Evolutionary conservation across 2,888 invertebrate species (phyloP).

Genomic region (Allolobophora icterica): DNA sequence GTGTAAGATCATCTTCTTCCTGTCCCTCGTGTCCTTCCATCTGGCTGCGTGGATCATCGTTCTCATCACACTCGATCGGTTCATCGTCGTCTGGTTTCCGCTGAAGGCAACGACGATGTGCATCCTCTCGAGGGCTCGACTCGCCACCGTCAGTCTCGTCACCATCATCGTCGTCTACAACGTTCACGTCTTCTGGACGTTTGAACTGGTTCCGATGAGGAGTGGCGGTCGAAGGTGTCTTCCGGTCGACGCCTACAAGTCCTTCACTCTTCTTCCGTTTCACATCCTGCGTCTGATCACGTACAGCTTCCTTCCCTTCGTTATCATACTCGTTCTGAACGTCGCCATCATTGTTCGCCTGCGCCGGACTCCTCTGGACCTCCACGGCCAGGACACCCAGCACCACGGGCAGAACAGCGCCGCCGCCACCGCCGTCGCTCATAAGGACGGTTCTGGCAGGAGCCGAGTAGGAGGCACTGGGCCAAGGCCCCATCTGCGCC

Average conservation of each 20-base stretch:
- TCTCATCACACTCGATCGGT: slow-evolving; percentile 44
- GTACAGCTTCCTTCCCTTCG: slow-evolving; percentile 40
- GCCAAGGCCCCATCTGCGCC: slow-evolving; percentile 5
- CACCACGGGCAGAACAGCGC: not conserved
- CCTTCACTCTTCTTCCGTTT: slow-evolving; percentile 3
- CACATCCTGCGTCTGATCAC: slow-evolving; percentile 32
- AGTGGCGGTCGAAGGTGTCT: not conserved
- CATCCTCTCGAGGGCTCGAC: slow-evolving; percentile 36
- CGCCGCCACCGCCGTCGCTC: not conserved
- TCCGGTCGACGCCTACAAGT: not conserved
- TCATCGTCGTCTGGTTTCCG: slow-evolving; percentile 46
- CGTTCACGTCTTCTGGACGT: slow-evolving; percentile 30
- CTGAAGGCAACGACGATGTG: slow-evolving; percentile 42
- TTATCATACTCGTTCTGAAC: slow-evolving; percentile 37
- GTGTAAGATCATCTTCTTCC: slow-evolving; percentile 57
- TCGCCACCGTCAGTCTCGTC: slow-evolving; percentile 33
- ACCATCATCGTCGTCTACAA: slow-evolving; percentile 37
- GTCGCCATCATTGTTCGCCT: slow-evolving; percentile 35
- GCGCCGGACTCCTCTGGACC: not conserved
- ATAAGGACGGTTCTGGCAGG: not conserved
- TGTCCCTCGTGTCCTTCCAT: slow-evolving; percentile 53
- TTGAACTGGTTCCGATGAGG: not conserved
- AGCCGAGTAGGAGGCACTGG: not conserved
- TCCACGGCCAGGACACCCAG: slow-evolving; percentile 22
- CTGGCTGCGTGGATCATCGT: slow-evolving; percentile 46